Conservation (phyloP, 2,797 vertebrate species). For the Sebastes oblongus region DNA sequence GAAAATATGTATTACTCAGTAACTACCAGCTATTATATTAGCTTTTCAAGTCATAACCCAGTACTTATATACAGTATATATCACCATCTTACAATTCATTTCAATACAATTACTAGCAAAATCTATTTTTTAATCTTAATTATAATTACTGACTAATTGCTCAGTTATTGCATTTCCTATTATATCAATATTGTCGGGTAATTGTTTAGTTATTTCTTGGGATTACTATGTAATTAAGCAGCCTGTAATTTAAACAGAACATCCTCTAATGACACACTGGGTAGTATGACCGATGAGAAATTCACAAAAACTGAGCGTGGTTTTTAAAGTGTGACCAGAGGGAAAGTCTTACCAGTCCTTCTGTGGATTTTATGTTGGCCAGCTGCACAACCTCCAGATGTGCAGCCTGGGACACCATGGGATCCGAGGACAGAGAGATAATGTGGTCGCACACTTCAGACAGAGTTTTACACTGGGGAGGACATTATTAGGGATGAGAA, state of each 20-base stretch:
- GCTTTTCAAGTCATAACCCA: not conserved
- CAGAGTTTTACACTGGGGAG: slow-evolving; percentile 94
- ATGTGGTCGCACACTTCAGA: slow-evolving; percentile 98
- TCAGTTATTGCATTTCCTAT: not conserved
- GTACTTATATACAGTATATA: not conserved
- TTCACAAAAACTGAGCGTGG: not conserved
- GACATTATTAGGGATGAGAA: slow-evolving; percentile 30
- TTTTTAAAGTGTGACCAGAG: not conserved
- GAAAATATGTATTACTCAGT: not conserved
- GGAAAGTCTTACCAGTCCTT: slow-evolving; percentile 93
- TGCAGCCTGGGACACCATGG: slow-evolving; percentile 97
- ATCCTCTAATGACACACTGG: not conserved
- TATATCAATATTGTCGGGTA: not conserved
- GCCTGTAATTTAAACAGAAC: not conserved
- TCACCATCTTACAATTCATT: not conserved
- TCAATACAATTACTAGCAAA: not conserved
- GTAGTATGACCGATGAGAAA: not conserved
- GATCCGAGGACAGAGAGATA: slow-evolving; percentile 97
- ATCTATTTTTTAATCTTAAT: not conserved
- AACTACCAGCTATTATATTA: not conserved
- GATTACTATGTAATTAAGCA: not conserved
- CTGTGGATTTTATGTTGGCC: slow-evolving; percentile 97
- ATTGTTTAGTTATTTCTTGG: not conserved
- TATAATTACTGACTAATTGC: not conserved
- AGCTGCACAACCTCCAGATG: slow-evolving; percentile 98